Percentiles rank a stretch among this genome's conserved stretches.
Evolutionary conservation across 2,797 vertebrate species (phyloP).

Genomic region (Sebastes cheni): DNA sequence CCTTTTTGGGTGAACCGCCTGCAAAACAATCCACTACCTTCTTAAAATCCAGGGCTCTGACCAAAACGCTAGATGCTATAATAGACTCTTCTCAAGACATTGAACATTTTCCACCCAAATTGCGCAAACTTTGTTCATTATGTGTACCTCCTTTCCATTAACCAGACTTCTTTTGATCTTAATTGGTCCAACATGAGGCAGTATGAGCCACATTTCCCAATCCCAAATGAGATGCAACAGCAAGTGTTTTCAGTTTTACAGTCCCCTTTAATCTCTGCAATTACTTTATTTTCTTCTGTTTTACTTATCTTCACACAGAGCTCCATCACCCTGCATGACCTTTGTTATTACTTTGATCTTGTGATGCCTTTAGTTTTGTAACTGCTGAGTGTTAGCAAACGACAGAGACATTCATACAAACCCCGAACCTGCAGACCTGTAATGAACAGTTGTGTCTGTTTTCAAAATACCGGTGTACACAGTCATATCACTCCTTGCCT

Average conservation of each 20-base stretch:
- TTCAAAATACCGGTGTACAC: constrained; percentile 20
- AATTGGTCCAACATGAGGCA: not conserved
- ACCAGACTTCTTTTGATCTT: not conserved
- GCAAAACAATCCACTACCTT: not conserved
- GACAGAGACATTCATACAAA: constrained; percentile 22
- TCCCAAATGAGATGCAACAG: not conserved
- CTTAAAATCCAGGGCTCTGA: not conserved
- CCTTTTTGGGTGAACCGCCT: too few species aligned
- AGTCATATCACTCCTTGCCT: constrained; percentile 12
- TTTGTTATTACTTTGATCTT: not conserved
- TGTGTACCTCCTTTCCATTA: not conserved
- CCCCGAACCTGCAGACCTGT: constrained; percentile 6
- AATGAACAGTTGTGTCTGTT: constrained; percentile 22
- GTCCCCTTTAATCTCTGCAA: not conserved
- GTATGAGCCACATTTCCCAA: not conserved
- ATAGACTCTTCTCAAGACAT: not conserved
- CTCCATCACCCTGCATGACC: not conserved
- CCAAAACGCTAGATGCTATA: not conserved
- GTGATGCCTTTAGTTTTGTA: constrained; percentile 22
- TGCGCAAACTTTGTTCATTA: not conserved
- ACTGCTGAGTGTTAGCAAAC: constrained; percentile 3
- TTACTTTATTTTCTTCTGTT: not conserved
- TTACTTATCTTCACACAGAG: not conserved
- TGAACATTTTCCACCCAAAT: not conserved
- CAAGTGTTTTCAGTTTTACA: not conserved